A percentile compares a stretch with the other conserved stretches of the same genome.
Conservation (phyloP, 2,888 invertebrate species). For the Machimus rusticus region DNA sequence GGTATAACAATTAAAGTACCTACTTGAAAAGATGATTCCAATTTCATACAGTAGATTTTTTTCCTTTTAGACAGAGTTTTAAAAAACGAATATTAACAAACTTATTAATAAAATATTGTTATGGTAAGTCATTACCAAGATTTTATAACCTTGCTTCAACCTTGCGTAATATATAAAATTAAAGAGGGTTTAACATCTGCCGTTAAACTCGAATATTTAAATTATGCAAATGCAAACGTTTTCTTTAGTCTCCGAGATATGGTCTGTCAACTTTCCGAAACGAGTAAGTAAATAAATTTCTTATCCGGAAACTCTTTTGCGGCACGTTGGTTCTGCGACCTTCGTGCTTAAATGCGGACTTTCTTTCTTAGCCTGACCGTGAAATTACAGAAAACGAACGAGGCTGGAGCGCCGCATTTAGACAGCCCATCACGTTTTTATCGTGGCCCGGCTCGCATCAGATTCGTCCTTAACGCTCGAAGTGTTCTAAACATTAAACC, state of each 20-base stretch:
- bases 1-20: no score
- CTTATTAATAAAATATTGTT: no score
- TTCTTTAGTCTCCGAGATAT: neutral
- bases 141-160: no score
- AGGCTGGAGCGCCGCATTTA: neutral
- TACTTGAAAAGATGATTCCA: no score
- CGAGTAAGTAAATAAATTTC: neutral
- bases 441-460: neutral
- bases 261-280: neutral
- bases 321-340: neutral
- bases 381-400: neutral
- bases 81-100: no score
- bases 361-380: neutral
- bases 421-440: constrained; percentile 1
- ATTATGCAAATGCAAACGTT: neutral
- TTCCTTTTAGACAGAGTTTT: no score
- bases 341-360: neutral
- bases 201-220: neutral
- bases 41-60: no score
- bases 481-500: constrained; percentile 17
- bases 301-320: neutral
- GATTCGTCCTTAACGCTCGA: neutral
- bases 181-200: no score
- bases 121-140: no score
- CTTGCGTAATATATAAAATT: neutral